Conservation (phyloP, 2,113 vertebrate species). For the Corythoichthys intestinalis region DNA sequence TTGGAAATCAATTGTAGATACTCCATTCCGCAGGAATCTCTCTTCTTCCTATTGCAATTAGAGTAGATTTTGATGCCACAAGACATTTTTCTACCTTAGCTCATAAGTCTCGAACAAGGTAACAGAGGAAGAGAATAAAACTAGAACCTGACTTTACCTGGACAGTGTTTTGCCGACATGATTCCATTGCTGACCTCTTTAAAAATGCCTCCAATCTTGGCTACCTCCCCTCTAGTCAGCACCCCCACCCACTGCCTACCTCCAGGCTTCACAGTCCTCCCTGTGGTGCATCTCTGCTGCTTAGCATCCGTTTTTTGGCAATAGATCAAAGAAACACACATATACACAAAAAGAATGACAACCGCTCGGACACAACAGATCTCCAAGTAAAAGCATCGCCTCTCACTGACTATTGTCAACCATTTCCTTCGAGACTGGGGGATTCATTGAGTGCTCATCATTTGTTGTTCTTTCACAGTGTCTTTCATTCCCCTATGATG, state of each 20-base stretch:
- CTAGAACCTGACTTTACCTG: not conserved
- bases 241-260: not conserved
- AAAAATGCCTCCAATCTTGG: not conserved
- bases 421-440: conserved; percentile 70
- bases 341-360: conserved; percentile 79
- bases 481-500: conserved; percentile 79
- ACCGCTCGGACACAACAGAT: conserved; percentile 76
- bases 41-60: not conserved
- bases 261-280: not conserved
- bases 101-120: not conserved
- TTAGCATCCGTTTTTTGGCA: conserved; percentile 84
- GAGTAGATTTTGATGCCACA: not conserved
- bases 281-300: conserved; percentile 51
- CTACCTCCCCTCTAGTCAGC: not conserved
- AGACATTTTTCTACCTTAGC: not conserved
- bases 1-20: not conserved
- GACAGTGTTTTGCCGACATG: not conserved
- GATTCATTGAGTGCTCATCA: conserved; percentile 84
- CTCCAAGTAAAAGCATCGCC: conserved; percentile 66
- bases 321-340: conserved; percentile 84
- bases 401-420: conserved; percentile 78
- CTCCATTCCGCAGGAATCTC: not conserved
- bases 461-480: conserved; percentile 71
- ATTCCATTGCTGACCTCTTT: not conserved
- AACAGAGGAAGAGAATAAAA: not conserved